Base-by-base conservation (phyloP, 2,797 vertebrate species). In the Melopsittacus undulatus region DNA sequence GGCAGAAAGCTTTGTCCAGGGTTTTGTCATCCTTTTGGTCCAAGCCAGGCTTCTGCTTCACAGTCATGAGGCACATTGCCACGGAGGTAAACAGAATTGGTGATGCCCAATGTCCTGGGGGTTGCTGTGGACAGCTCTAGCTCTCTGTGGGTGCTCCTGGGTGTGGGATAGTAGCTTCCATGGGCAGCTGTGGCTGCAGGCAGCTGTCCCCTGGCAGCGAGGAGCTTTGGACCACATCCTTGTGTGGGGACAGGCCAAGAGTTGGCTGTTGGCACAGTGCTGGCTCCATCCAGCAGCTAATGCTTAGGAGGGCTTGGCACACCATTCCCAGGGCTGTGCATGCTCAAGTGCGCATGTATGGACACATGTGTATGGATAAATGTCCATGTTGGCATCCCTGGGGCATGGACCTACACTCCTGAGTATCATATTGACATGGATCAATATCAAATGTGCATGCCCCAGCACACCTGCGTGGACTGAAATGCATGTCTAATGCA, bases 311-410 rank as follows among this genome's bases (percentile, higher is more conserved):
- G 52, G 68, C 77, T 92, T 38, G 66, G 80, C 80, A n/a, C 2
- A 0, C 23, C 0, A 0, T 63, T 84, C n/a, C 11, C 7, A 1
- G 40, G 49, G 43, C 30, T 11, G 23, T 2, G 23, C 21, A 1
- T 10, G 0, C 46, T 18, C 13, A 32, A 20, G 18, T 0, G 0
- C 77, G 20, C 23, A 0, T 29, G 48, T 68, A 18, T 0, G 2
- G 74, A 21, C 63, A 74, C 56, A 6, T 16, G 10, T 30, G 67
- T 68, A 13, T 0, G 3, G 74, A 23, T 68, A 70, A 68, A 7
- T 23, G 19, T 22, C 42, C 1, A 0, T 11, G 7, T 34, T 91
- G 42, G 38, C 42, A 76, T 10, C 38, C 18, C 8, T 32, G 48
- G 22, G 9, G 22, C 77, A 46, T 7, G 13, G 22, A 42, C 27